A percentile compares a stretch with the other conserved stretches of the same genome.
These are phyloP conservation scores for Illadopsis cleaveri DNA, from an alignment of 2,113 vertebrate genomes.

Conservation along the genomic window DNA sequence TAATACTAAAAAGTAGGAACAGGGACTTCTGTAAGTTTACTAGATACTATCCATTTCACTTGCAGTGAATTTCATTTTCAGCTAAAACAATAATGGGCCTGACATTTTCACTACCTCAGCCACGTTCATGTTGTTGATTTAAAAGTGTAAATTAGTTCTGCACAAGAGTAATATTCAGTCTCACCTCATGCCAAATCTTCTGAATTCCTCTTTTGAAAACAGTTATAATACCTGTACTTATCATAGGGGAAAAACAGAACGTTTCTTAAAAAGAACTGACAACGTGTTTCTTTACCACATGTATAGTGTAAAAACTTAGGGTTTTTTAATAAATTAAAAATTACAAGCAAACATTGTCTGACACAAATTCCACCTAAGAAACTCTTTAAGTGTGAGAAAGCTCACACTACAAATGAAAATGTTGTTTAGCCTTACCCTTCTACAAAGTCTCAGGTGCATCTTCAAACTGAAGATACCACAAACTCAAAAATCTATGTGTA, in stretches of 20 bases:
- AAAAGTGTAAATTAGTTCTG: background rate
- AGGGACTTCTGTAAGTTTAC: background rate
- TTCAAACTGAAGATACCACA: background rate
- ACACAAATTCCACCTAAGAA: background rate
- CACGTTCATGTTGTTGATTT: background rate
- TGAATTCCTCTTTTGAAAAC: background rate
- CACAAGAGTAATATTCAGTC: background rate
- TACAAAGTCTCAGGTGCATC: background rate
- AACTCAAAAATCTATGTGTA: background rate
- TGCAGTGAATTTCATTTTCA: background rate
- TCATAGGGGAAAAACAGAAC: accelerated
- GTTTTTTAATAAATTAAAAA: background rate
- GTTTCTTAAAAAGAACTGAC: background rate
- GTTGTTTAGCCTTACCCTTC: background rate
- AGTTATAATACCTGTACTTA: background rate
- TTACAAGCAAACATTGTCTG: background rate
- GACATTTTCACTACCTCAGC: background rate
- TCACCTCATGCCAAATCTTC: background rate
- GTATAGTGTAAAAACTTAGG: background rate
- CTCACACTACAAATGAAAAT: background rate
- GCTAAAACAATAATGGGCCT: background rate
- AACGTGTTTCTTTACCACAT: background rate
- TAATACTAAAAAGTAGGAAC: background rate
- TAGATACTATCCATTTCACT: background rate
- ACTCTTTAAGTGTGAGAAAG: background rate